Conservation (phyloP, 2,888 invertebrate genomes). For the Pardosa pseudoannulata region DNA sequence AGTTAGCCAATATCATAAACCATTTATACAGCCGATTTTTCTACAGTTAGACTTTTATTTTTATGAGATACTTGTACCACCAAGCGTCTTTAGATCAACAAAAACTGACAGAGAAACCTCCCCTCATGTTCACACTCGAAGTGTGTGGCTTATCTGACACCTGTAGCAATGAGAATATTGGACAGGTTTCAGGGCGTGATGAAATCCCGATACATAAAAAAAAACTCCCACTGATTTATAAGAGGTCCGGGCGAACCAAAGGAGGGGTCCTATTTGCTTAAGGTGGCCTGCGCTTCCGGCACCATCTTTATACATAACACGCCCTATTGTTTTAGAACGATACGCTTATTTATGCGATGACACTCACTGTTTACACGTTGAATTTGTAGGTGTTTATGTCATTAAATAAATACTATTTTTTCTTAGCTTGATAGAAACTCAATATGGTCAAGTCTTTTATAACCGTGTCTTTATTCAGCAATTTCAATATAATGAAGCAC, state of each 20-base stretch:
- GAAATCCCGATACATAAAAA: slow-evolving; percentile 41
- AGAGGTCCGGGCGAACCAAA: neutral
- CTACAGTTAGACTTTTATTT: too few relatives aligned
- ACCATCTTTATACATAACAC: slow-evolving; percentile 22
- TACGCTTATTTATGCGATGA: slow-evolving; percentile 10
- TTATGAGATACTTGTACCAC: too few relatives aligned
- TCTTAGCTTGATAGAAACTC: too few relatives aligned
- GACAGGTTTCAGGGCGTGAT: slow-evolving; percentile 40
- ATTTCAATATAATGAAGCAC: too few relatives aligned
- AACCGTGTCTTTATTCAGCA: too few relatives aligned
- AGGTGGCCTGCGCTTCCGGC: slow-evolving; percentile 47
- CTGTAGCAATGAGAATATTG: slow-evolving; percentile 6
- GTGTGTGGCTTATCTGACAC: slow-evolving; percentile 13
- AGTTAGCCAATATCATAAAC: too few relatives aligned
- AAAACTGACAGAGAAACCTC: neutral
- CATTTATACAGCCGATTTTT: too few relatives aligned
- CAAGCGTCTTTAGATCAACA: neutral
- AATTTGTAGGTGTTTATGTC: too few relatives aligned
- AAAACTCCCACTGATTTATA: slow-evolving; percentile 59
- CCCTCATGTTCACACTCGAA: neutral
- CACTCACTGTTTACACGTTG: neutral
- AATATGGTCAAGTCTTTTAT: too few relatives aligned
- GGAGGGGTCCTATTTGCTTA: slow-evolving; percentile 36
- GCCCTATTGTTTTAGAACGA: slow-evolving; percentile 36
- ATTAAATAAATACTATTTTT: too few relatives aligned